A percentile compares a stretch with the other conserved stretches of the same genome.
These are phyloP conservation scores for Brachyhypopomus occidentalis DNA, from an alignment of 2,113 vertebrate genomes.

Conservation along the genomic window DNA sequence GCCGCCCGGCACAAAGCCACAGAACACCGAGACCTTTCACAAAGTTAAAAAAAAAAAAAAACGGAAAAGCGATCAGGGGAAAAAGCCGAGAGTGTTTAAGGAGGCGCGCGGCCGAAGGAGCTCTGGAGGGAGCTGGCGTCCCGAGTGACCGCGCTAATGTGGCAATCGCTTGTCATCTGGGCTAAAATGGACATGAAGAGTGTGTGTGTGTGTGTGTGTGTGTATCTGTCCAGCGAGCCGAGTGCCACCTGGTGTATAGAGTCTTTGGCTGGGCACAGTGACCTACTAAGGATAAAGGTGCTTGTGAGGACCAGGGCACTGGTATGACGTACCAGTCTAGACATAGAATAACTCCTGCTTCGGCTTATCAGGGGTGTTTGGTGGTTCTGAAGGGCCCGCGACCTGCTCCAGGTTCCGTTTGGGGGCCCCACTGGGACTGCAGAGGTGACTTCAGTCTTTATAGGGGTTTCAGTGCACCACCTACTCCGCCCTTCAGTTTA, in stretches of 20 bases:
- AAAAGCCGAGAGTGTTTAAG: background rate
- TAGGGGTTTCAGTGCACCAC: constrained; percentile 16
- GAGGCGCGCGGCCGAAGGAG: background rate
- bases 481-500: constrained; percentile 7
- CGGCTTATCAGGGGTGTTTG: no score
- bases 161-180: background rate
- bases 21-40: constrained; percentile 30
- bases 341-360: background rate
- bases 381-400: background rate
- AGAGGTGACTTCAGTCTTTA: background rate
- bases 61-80: background rate
- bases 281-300: constrained; percentile 7
- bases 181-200: background rate
- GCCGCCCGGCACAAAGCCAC: background rate
- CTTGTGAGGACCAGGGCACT: background rate
- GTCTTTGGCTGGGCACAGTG: background rate
- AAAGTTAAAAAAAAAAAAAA: background rate
- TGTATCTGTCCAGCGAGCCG: background rate
- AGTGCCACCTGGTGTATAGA: background rate
- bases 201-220: background rate
- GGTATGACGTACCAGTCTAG: constrained; percentile 11
- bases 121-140: background rate
- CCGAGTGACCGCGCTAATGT: background rate
- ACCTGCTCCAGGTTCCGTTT: background rate
- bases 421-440: background rate